Evolutionary conservation across 2,113 vertebrate genomes (phyloP), one percentile per base, ranked within the genome.

Genomic region (Microtus pennsylvanicus): DNA sequence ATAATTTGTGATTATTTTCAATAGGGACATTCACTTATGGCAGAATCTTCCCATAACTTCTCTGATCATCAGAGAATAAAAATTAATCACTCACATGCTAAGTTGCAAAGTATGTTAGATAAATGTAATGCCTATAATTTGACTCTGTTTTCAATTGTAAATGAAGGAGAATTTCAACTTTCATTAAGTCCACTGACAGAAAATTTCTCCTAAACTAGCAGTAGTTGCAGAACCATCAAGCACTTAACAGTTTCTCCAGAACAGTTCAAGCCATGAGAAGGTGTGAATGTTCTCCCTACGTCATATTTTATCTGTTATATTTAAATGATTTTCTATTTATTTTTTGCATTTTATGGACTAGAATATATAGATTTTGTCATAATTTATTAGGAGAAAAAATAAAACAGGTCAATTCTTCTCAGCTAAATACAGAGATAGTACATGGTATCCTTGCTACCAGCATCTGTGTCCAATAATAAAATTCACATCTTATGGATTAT

Each of bases 121-220:
- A 82, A 93, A 80, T 75, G 78, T 91, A 77, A 76, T 35, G 10
- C 30, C 1, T 58, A 63, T 45, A 86, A 76, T 75, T 93, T 95
- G 19, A 88, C 93, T 58, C 3, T 9, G 8, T 21, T 90, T 93
- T 90, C 22, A 72, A 0, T 50, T 65, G 7, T 7, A 65, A 87
- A 61, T 50, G 13, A 85, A 16, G 1, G 93, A 91, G 5, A 78
- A 89, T 5, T 72, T 88, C 0, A n/a, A 69, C 7, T 88, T 91
- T 61, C 33, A 65, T 69, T 90, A 61, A 35, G 3, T 90, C 35
- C 10, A 28, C 2, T 52, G 55, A 22, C 26, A 87, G 50, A 65
- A 94, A 78, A 94, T 55, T 67, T 3, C 78, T 72, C 88, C 7
- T 7, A 74, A 8, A 42, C 26, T 88, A 11, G 3, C 78, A 2